These are phyloP conservation scores for Atrina japonica DNA, from an alignment of 2,888 invertebrate species.

Conservation along the genomic window DNA sequence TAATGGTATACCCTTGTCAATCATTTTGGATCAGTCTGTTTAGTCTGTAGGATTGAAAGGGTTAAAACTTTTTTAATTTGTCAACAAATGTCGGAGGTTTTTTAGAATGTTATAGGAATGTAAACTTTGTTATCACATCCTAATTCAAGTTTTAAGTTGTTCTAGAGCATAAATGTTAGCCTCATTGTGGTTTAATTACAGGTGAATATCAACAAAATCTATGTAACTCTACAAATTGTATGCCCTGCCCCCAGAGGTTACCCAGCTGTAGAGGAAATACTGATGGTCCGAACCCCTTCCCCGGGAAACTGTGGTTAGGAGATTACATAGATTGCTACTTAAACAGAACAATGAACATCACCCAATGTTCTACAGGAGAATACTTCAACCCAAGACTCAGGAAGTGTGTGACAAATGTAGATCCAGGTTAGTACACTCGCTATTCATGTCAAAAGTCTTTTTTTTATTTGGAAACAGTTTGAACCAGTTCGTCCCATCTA, in stretches of 20 bases:
- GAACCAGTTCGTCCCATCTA: no score
- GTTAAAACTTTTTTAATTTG: no score
- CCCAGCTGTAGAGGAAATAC: constrained; percentile 55
- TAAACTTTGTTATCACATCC: no score
- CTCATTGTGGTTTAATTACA: constrained; percentile 25
- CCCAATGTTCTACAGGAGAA: constrained; percentile 36
- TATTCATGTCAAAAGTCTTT: not conserved
- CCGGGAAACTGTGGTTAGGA: constrained; percentile 41
- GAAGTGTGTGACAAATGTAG: constrained; percentile 42
- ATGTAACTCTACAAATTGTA: constrained; percentile 49
- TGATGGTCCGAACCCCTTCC: constrained; percentile 50
- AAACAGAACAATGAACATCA: constrained; percentile 51
- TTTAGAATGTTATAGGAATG: no score
- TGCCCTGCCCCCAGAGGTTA: constrained; percentile 49
- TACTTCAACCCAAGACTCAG: constrained; percentile 48
- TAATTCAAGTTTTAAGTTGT: no score
- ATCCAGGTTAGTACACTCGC: constrained; percentile 37
- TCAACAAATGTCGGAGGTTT: no score
- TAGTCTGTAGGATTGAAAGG: no score
- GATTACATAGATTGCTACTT: constrained; percentile 47
- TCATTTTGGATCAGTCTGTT: no score
- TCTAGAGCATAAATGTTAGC: no score
- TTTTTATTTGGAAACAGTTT: no score
- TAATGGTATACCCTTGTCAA: no score
- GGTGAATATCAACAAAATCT: constrained; percentile 58